These are phyloP conservation scores for Myotis daubentonii DNA, from an alignment of 2,797 vertebrate genomes.

Conservation along the genomic window DNA sequence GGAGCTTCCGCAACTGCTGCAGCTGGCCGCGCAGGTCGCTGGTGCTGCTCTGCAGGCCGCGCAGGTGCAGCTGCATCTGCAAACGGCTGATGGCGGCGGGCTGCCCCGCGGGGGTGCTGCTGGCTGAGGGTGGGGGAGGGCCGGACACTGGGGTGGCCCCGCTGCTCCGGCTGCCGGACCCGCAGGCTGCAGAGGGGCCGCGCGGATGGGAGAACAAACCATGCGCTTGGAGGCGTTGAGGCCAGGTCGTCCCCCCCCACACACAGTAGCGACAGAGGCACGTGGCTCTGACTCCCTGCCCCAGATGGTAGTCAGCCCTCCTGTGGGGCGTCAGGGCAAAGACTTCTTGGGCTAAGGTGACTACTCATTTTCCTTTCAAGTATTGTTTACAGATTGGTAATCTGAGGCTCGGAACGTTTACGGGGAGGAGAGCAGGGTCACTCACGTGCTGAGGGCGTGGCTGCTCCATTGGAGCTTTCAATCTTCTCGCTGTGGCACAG, in stretches of 20 bases:
- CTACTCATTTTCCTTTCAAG: not conserved
- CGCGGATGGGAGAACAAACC: not conserved
- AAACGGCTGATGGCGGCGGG: constrained; percentile 90
- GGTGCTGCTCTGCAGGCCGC: constrained; percentile 95
- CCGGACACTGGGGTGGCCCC: constrained; percentile 92
- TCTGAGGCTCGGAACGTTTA: not conserved
- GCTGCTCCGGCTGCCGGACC: constrained; percentile 88
- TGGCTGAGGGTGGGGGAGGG: constrained; percentile 82
- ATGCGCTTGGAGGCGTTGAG: not conserved
- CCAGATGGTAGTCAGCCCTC: not conserved
- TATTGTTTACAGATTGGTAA: not conserved
- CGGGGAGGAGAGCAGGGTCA: constrained; percentile 14
- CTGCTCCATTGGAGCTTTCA: constrained; percentile 95
- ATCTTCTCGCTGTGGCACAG: constrained; percentile 94
- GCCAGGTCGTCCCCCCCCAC: not conserved
- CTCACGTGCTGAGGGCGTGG: constrained; percentile 87
- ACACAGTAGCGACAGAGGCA: not conserved
- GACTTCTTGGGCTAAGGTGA: not conserved
- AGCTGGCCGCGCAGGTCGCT: constrained; percentile 96
- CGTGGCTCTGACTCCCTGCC: not conserved
- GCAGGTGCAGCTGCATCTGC: constrained; percentile 97
- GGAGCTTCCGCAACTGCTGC: constrained; percentile 93
- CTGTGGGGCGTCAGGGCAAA: not conserved
- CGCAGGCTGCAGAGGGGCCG: constrained; percentile 86
- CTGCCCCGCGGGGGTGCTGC: constrained; percentile 84